These are phyloP conservation scores for Ageneiosus marmoratus DNA, from an alignment of 2,113 vertebrate species.

Conservation along the genomic window DNA sequence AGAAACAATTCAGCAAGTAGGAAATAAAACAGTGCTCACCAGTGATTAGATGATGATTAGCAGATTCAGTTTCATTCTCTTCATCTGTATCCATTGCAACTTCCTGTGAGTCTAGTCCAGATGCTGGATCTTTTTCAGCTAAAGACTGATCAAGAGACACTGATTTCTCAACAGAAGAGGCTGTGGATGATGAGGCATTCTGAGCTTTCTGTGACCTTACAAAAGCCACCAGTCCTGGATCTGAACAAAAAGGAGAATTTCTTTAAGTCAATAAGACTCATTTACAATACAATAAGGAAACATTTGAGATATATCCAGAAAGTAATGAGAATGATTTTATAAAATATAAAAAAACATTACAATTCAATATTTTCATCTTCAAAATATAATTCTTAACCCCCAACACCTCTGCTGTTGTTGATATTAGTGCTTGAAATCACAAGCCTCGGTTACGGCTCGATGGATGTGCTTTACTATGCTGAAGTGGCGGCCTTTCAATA, in stretches of 20 bases:
- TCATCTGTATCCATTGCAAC: slow-evolving; percentile 66
- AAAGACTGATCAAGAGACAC: slow-evolving; percentile 29
- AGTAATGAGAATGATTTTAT: no score
- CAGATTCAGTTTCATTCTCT: slow-evolving; percentile 41
- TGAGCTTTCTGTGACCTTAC: slow-evolving; percentile 76
- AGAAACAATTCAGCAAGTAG: background rate
- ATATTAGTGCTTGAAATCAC: no score
- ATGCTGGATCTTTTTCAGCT: slow-evolving; percentile 10
- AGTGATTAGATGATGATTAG: slow-evolving; percentile 55
- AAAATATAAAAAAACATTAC: no score
- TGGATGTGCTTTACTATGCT: no score
- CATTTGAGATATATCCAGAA: no score
- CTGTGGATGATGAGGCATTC: slow-evolving; percentile 40
- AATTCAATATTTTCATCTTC: no score
- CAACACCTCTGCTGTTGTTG: no score
- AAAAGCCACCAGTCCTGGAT: slow-evolving; percentile 86
- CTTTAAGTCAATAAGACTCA: background rate
- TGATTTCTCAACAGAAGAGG: slow-evolving; percentile 46
- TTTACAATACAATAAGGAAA: background rate
- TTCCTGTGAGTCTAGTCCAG: slow-evolving; percentile 50
- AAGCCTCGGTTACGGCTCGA: no score
- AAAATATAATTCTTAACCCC: no score
- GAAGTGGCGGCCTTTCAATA: no score
- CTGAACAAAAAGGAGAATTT: slow-evolving; percentile 67
- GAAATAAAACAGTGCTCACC: slow-evolving; percentile 62